Evolutionary conservation across 2,888 invertebrate species (phyloP).

Genomic region (Cantharis lateralis): DNA sequence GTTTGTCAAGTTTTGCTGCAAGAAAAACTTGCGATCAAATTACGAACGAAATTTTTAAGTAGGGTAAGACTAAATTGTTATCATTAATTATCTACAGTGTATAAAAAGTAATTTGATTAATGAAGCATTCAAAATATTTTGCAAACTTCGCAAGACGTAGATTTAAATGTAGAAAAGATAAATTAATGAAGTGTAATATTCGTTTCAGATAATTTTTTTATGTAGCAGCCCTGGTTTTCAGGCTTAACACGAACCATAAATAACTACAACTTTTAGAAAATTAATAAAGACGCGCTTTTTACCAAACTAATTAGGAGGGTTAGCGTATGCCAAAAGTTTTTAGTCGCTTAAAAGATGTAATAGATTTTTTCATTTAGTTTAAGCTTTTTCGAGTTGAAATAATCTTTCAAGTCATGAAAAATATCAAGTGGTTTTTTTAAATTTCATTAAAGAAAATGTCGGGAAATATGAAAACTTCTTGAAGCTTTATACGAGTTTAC

Average conservation of each 20-base stretch:
- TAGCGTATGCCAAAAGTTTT: not conserved
- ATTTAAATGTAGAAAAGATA: not conserved
- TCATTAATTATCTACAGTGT: not conserved
- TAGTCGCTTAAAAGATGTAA: not conserved
- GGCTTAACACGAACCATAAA: not conserved
- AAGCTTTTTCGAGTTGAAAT: not conserved
- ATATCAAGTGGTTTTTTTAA: not conserved
- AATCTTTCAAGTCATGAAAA: not conserved
- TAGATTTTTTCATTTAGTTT: not conserved
- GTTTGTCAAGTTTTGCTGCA: not conserved
- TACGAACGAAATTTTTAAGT: not conserved
- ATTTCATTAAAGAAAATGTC: not conserved
- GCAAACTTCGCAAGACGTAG: not conserved
- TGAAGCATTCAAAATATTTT: not conserved
- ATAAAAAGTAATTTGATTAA: not conserved
- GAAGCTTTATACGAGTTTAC: not conserved
- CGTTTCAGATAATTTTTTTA: not conserved
- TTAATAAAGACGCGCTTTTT: not conserved
- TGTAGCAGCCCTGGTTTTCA: not conserved
- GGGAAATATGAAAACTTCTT: not conserved
- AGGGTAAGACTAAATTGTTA: not conserved
- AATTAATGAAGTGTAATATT: not conserved
- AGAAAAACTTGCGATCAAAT: not conserved
- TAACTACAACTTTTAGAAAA: not conserved
- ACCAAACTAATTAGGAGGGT: not conserved